Evolutionary conservation across 1,140 invertebrate genomes (phyloP).

Genomic region (Drosophila baimaii): DNA sequence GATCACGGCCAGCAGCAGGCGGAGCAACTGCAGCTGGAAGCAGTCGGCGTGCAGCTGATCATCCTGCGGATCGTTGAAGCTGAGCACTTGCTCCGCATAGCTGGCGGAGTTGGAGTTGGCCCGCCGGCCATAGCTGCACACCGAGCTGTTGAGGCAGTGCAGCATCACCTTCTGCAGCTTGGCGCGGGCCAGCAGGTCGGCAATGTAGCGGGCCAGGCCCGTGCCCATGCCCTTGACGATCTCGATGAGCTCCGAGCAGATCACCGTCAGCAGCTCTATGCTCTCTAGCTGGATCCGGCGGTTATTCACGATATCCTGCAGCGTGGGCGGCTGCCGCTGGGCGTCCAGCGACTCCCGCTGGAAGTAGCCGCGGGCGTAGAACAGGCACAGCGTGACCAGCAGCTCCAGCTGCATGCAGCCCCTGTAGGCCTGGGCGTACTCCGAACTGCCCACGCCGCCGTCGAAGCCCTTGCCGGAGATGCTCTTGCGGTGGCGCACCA

Average conservation of each 20-base stretch:
- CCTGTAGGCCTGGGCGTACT: conserved; percentile 87
- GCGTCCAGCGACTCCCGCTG: conserved; percentile 86
- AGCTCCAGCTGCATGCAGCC: conserved; percentile 94
- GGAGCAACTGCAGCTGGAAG: conserved; percentile 91
- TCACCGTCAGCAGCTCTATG: conserved; percentile 91
- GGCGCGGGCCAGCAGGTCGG: conserved; percentile 91
- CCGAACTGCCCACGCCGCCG: conserved; percentile 87
- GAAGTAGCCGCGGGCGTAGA: conserved; percentile 93
- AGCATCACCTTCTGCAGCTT: conserved; percentile 96
- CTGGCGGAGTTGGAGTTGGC: conserved; percentile 77
- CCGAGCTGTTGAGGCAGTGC: conserved; percentile 92
- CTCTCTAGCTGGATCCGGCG: conserved; percentile 90
- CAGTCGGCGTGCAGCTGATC: conserved; percentile 89
- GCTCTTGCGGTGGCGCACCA: conserved; percentile 92
- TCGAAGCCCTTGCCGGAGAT: conserved; percentile 92
- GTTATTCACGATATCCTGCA: conserved; percentile 91
- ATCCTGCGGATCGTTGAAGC: conserved; percentile 91
- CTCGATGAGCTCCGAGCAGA: conserved; percentile 91
- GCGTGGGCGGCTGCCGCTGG: conserved; percentile 87
- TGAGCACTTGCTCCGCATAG: conserved; percentile 93
- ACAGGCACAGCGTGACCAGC: conserved; percentile 91
- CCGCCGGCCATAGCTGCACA: conserved; percentile 85
- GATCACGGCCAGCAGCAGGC: conserved; percentile 88
- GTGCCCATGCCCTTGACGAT: conserved; percentile 93
- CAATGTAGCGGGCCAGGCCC: conserved; percentile 92